Percentiles rank a stretch among this genome's conserved stretches.
Conservation (phyloP, 1,140 invertebrate genomes). For the Thalassaphorura encarpata region DNA sequence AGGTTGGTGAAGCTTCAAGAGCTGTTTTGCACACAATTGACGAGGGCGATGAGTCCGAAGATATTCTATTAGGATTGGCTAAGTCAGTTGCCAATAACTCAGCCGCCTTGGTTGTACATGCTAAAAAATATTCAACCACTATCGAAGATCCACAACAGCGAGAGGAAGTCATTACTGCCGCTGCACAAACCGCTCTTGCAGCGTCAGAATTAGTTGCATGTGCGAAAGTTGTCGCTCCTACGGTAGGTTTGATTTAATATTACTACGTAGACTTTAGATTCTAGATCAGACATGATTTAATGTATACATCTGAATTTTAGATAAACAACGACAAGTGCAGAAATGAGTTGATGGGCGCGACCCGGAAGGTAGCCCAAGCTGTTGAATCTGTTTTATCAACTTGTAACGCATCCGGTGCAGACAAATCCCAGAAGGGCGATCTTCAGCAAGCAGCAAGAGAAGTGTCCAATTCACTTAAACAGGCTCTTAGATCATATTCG, state of each 20-base stretch:
- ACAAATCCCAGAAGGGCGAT: constrained; percentile 58
- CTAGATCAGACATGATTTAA: neutral
- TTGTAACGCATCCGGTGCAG: constrained; percentile 59
- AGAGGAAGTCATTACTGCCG: constrained; percentile 85
- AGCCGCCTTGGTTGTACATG: constrained; percentile 84
- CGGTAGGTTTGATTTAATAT: constrained; percentile 21
- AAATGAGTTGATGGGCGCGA: constrained; percentile 83
- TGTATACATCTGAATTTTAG: constrained; percentile 8
- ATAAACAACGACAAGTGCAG: constrained; percentile 65
- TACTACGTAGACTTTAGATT: neutral
- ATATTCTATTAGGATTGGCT: constrained; percentile 76
- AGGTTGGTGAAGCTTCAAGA: constrained; percentile 91
- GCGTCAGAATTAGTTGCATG: constrained; percentile 84
- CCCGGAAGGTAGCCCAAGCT: constrained; percentile 81
- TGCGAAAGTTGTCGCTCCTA: constrained; percentile 74
- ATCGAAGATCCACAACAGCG: constrained; percentile 49
- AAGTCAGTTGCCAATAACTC: constrained; percentile 96
- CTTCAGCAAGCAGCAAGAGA: constrained; percentile 72
- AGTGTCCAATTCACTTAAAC: constrained; percentile 80
- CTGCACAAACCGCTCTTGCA: constrained; percentile 90
- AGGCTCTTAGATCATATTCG: constrained; percentile 85
- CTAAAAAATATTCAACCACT: constrained; percentile 83
- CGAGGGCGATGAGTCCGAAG: constrained; percentile 76
- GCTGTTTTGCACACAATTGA: constrained; percentile 88
- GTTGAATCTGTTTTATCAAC: constrained; percentile 83